Conservation (phyloP, 2,888 invertebrate species). For the Acanthosepion lycidas region DNA sequence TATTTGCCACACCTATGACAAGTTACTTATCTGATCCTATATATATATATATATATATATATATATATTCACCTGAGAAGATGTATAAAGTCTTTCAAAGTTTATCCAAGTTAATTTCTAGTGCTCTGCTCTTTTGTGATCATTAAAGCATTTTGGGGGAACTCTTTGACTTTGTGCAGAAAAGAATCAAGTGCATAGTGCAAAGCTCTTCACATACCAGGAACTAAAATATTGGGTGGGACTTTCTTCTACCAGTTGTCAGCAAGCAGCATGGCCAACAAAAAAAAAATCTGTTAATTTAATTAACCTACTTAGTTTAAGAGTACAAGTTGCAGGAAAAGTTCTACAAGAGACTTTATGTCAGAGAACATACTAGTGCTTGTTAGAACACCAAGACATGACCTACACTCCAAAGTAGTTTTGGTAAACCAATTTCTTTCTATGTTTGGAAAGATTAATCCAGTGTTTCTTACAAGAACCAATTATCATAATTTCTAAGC, state of each 20-base stretch:
- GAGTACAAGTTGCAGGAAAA: not conserved
- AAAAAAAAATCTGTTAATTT: not conserved
- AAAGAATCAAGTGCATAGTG: not conserved
- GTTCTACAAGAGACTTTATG: slow-evolving; percentile 18
- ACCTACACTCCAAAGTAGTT: not conserved
- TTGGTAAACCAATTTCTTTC: not conserved
- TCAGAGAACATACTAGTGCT: not conserved
- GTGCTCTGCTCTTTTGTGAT: not conserved
- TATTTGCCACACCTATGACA: not conserved
- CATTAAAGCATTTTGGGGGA: not conserved
- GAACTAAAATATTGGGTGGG: not conserved
- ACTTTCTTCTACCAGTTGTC: not conserved
- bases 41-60: too few relatives aligned
- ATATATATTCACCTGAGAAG: too few relatives aligned
- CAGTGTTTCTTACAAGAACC: not conserved
- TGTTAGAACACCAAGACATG: not conserved
- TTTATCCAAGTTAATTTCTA: not conserved
- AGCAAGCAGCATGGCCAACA: not conserved
- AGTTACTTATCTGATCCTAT: not conserved
- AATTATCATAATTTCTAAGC: not conserved
- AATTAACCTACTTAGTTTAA: not conserved
- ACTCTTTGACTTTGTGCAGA: not conserved
- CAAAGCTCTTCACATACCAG: not conserved
- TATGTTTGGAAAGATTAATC: not conserved
- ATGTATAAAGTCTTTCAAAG: not conserved